phyloP scores from a whole-genome alignment of 2,113 vertebrate species.

The Talpa occidentalis region DNA sequence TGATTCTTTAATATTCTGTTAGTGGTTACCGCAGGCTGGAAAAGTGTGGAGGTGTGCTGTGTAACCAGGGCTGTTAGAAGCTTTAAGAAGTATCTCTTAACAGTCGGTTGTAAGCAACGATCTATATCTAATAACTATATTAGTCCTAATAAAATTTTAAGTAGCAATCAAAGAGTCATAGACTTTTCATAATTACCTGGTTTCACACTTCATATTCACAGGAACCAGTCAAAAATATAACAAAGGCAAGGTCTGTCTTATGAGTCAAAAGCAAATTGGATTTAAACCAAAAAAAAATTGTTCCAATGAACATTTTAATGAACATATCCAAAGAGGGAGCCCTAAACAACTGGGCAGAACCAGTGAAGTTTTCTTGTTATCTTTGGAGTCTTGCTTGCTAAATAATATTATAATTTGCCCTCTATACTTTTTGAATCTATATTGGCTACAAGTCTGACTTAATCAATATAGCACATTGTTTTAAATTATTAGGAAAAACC shows the following conservation, averaged over 20 bases:
- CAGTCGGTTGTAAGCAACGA: not conserved
- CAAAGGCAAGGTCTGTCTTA: not conserved
- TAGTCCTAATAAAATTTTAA: not conserved
- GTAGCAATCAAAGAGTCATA: not conserved
- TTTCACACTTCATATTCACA: not conserved
- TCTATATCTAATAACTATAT: not conserved
- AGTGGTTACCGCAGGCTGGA: not conserved
- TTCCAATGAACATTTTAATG: not conserved
- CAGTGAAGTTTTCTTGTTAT: not conserved
- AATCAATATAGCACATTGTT: not conserved
- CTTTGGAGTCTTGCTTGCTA: not conserved
- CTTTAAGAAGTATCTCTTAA: not conserved
- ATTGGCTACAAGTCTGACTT: not conserved
- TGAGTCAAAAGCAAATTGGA: not conserved
- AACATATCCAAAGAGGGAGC: not conserved
- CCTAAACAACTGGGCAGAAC: not conserved
- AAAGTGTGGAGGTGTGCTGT: not conserved
- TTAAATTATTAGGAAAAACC: not conserved
- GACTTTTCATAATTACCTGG: not conserved
- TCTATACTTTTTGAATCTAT: not conserved
- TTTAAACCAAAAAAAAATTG: constrained; percentile 1
- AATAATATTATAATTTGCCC: not conserved
- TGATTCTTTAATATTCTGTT: not conserved
- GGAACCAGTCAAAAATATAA: not conserved
- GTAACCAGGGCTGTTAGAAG: not conserved